phyloP scores from a whole-genome alignment of 2,113 vertebrate species.

The Triplophysa siluroides region DNA sequence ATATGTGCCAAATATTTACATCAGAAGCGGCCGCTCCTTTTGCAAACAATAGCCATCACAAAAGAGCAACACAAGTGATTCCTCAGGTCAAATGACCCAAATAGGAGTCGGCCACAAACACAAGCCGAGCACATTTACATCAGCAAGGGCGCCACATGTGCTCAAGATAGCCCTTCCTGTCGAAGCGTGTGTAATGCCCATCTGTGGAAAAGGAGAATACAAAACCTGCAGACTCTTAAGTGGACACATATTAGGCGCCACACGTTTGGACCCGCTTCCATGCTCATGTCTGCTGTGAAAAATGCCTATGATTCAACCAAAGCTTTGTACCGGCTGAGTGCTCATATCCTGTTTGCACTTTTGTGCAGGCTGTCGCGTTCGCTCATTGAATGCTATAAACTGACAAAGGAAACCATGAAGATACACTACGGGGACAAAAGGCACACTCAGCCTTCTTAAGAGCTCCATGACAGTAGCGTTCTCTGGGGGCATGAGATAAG shows the following conservation, averaged over 20 bases:
- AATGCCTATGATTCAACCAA: constrained; percentile 43
- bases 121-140: constrained; percentile 27
- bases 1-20: constrained; percentile 54
- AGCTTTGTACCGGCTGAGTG: constrained; percentile 18
- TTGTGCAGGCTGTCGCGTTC: not conserved
- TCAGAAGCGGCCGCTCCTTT: constrained; percentile 27
- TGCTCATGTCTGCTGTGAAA: constrained; percentile 32
- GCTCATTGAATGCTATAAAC: not conserved
- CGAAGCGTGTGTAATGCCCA: constrained; percentile 4
- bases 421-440: constrained; percentile 33
- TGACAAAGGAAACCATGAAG: constrained; percentile 19
- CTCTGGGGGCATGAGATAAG: constrained; percentile 52
- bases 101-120: constrained; percentile 43
- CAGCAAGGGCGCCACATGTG: constrained; percentile 17
- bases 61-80: constrained; percentile 30
- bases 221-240: not conserved
- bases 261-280: constrained; percentile 39
- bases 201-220: not conserved
- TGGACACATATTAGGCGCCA: constrained; percentile 13
- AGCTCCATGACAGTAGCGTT: constrained; percentile 15
- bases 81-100: constrained; percentile 48
- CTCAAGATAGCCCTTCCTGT: constrained; percentile 51
- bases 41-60: constrained; percentile 22
- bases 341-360: constrained; percentile 39
- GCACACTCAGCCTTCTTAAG: constrained; percentile 5